These are phyloP conservation scores for Neosilurus hyrtlii DNA, from an alignment of 2,797 vertebrate genomes.

Conservation along the genomic window DNA sequence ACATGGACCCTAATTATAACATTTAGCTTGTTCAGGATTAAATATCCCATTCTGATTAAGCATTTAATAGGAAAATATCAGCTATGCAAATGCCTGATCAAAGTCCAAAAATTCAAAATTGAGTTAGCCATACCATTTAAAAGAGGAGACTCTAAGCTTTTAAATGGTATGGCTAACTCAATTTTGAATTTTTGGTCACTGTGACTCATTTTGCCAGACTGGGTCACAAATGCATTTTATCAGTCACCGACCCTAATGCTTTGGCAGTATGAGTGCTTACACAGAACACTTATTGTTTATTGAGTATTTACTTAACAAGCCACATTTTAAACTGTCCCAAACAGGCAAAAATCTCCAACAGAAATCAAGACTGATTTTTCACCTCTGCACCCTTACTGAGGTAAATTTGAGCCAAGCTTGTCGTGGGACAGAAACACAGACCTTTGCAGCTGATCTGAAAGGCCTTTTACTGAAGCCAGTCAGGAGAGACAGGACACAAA, in stretches of 20 bases:
- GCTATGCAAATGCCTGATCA: no score
- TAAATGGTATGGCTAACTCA: no score
- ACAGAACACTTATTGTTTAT: background rate
- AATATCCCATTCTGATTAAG: no score
- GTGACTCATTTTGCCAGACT: no score
- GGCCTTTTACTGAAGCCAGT: conserved; percentile 68
- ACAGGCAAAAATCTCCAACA: background rate
- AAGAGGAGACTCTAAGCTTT: no score
- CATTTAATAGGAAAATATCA: no score
- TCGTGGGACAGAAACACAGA: conserved; percentile 58
- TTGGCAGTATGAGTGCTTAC: background rate
- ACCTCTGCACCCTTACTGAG: conserved; percentile 43
- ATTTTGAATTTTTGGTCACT: no score
- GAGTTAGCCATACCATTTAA: no score
- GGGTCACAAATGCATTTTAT: background rate
- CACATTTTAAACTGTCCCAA: background rate
- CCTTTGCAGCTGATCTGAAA: conserved; percentile 59
- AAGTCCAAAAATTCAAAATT: no score
- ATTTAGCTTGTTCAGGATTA: no score
- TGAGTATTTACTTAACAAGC: background rate
- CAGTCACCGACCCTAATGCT: background rate
- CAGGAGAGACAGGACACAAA: conserved; percentile 49
- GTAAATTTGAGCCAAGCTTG: conserved; percentile 52
- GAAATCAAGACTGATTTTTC: conserved; percentile 19
- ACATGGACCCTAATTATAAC: no score